A percentile compares a stretch with the other conserved stretches of the same genome.
These are phyloP conservation scores for Oscheius onirici DNA, from an alignment of 2,888 invertebrate species.

Conservation along the genomic window DNA sequence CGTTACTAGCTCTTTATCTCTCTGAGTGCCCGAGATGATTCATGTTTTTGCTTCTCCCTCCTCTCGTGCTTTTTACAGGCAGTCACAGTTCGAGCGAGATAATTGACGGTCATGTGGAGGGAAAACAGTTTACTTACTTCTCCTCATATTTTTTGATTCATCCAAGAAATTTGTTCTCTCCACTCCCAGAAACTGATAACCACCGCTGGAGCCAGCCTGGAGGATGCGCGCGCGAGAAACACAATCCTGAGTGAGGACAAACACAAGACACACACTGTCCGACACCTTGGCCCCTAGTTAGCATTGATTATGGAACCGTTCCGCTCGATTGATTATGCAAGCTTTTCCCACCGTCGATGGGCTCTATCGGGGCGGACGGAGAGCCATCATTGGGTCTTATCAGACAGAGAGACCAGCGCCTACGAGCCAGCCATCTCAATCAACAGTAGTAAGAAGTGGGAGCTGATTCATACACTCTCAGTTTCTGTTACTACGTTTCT, in stretches of 20 bases:
- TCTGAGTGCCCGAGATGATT: too few relatives aligned
- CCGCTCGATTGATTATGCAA: background rate
- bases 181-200: too few relatives aligned
- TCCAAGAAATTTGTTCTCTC: too few relatives aligned
- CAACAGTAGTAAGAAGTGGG: background rate
- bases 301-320: background rate
- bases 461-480: too few relatives aligned
- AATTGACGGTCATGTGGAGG: too few relatives aligned
- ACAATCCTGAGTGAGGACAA: slow-evolving; percentile 5
- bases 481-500: too few relatives aligned
- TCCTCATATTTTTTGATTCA: too few relatives aligned
- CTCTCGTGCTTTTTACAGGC: too few relatives aligned
- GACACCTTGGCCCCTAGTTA: background rate
- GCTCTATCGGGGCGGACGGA: background rate
- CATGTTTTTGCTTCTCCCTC: too few relatives aligned
- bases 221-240: background rate
- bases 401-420: background rate
- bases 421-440: background rate
- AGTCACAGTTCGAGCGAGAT: too few relatives aligned
- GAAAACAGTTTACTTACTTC: too few relatives aligned
- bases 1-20: too few relatives aligned
- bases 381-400: background rate
- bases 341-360: background rate
- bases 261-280: background rate
- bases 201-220: background rate